These are phyloP conservation scores for Drosophila paranaensis DNA, from an alignment of 2,888 invertebrate genomes.

Conservation along the genomic window DNA sequence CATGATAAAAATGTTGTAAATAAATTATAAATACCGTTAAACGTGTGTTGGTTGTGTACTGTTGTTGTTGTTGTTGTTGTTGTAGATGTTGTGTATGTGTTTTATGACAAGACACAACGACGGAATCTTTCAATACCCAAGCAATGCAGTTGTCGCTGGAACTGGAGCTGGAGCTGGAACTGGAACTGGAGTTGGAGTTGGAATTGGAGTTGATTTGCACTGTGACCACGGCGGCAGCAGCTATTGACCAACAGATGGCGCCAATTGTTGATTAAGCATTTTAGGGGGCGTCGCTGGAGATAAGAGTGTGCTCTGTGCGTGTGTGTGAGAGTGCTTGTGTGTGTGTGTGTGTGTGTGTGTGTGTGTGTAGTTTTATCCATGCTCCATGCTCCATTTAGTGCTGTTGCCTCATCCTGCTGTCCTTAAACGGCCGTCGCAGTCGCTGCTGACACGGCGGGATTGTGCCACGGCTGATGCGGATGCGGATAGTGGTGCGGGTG, in stretches of 20 bases:
- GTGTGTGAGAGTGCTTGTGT: conserved; percentile 2
- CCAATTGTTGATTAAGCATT: conserved; percentile 20
- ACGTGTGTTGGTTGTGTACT: conserved; percentile 62
- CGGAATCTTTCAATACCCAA: conserved; percentile 25
- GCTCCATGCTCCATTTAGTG: conserved; percentile 14
- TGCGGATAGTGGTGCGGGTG: conserved; percentile 84
- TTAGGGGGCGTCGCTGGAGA: conserved; percentile 47
- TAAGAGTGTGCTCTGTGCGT: conserved; percentile 18
- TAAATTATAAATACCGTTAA: conserved; percentile 80
- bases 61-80: conserved; percentile 41
- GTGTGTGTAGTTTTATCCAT: conserved; percentile 8
- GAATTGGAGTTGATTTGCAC: conserved; percentile 19
- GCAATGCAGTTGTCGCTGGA: conserved; percentile 28
- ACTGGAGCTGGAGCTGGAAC: conserved; percentile 3
- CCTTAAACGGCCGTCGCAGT: conserved; percentile 82
- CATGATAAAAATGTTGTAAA: background rate
- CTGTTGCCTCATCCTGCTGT: conserved; percentile 16
- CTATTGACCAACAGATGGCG: conserved; percentile 9
- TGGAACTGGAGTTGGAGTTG: conserved; percentile 2
- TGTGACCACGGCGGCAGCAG: conserved; percentile 8
- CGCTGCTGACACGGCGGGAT: conserved; percentile 83
- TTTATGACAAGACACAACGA: conserved; percentile 44
- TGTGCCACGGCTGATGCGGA: conserved; percentile 85
- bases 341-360: conserved; percentile 21
- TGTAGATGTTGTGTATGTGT: conserved; percentile 54